Conservation (phyloP, 2,797 vertebrate genomes). For the Tadarida brasiliensis region DNA sequence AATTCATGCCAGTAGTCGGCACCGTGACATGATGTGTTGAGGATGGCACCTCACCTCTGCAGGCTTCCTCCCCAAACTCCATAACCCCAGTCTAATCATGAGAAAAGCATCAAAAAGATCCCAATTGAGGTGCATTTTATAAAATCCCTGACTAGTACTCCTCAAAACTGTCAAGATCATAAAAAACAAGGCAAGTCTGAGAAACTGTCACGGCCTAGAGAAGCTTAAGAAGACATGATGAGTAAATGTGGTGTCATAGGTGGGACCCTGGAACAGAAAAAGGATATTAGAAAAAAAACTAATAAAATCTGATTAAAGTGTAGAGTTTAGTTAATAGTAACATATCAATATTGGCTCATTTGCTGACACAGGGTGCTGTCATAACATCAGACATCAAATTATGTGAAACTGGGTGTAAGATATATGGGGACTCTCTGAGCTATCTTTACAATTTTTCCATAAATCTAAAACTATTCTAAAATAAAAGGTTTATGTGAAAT, state of each 20-base stretch:
- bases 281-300: background rate
- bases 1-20: background rate
- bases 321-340: background rate
- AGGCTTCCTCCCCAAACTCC: background rate
- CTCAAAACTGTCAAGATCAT: background rate
- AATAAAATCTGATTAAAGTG: background rate
- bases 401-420: background rate
- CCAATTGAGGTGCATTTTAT: background rate
- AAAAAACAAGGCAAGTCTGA: background rate
- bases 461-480: conserved; percentile 40
- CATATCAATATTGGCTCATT: background rate
- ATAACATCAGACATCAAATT: conserved; percentile 3
- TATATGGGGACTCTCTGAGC: background rate
- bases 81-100: background rate
- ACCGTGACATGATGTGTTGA: background rate
- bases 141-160: background rate
- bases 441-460: background rate
- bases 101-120: background rate
- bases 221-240: background rate
- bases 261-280: background rate
- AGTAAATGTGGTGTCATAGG: background rate
- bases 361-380: background rate
- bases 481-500: background rate
- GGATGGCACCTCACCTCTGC: background rate
- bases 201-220: background rate